Percentiles rank a stretch among this genome's conserved stretches.
Conservation (phyloP, 2,888 invertebrate genomes). For the Leptura quadrifasciata region DNA sequence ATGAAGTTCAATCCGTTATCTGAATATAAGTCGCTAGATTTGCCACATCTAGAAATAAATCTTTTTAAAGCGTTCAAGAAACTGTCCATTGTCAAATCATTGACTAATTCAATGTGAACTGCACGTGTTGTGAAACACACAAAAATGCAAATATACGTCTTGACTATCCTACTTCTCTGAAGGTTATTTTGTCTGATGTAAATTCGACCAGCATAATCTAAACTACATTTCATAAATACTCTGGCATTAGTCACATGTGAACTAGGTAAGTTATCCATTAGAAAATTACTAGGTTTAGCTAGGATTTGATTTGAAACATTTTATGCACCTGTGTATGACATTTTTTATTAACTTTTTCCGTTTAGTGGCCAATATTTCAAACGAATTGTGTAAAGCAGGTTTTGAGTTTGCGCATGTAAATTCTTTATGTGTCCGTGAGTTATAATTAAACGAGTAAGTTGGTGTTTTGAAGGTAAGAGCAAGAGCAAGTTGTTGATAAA, state of each 20-base stretch:
- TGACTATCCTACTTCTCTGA: slow-evolving; percentile 49
- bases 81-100: slow-evolving; percentile 44
- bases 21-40: slow-evolving; percentile 29
- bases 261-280: slow-evolving; percentile 51
- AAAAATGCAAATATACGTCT: slow-evolving; percentile 61
- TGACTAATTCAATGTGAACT: slow-evolving; percentile 65
- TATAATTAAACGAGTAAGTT: slow-evolving; percentile 35
- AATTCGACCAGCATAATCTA: slow-evolving; percentile 62
- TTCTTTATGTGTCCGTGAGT: slow-evolving; percentile 18
- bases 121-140: slow-evolving; percentile 62
- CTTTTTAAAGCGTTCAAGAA: slow-evolving; percentile 36
- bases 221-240: slow-evolving; percentile 49
- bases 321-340: slow-evolving; percentile 34
- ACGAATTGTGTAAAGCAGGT: slow-evolving; percentile 23
- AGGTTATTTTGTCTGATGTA: slow-evolving; percentile 44
- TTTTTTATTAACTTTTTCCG: slow-evolving; percentile 29
- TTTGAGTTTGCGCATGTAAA: slow-evolving; percentile 36
- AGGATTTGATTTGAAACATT: slow-evolving; percentile 48
- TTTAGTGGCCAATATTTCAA: slow-evolving; percentile 33
- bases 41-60: slow-evolving; percentile 28
- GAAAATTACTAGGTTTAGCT: slow-evolving; percentile 29
- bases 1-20: slow-evolving; percentile 36
- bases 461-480: slow-evolving; percentile 21
- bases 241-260: slow-evolving; percentile 37
- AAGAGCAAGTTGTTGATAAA: no score